Evolutionary conservation across 2,113 vertebrate genomes (phyloP).

Genomic region (Brachypodius melanocephalos): DNA sequence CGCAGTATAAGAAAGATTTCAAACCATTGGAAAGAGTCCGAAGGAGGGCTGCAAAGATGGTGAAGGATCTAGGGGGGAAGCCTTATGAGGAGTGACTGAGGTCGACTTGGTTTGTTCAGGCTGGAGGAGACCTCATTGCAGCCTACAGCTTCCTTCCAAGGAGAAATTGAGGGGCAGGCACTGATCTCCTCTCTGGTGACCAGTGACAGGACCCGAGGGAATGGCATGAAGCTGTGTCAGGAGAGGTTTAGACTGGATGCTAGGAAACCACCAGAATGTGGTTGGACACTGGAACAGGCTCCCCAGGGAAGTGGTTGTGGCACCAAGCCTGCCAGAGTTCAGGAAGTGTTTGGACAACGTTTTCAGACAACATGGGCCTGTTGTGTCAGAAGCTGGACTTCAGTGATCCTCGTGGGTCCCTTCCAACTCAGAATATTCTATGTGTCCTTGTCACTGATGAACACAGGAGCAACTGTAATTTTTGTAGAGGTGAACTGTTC

Average conservation of each 20-base stretch:
- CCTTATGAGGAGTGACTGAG: fast-evolving
- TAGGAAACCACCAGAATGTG: background rate
- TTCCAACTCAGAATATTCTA: background rate
- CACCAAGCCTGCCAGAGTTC: background rate
- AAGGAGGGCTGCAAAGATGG: background rate
- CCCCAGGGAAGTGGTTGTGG: background rate
- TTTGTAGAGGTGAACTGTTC: background rate
- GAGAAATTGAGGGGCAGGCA: background rate
- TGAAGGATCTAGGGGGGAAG: background rate
- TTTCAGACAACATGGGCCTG: background rate
- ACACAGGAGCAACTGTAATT: background rate
- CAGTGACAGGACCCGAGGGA: background rate
- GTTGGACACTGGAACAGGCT: background rate
- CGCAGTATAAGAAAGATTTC: background rate
- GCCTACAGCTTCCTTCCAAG: background rate
- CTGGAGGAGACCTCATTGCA: background rate
- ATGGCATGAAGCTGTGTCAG: background rate
- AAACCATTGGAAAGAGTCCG: background rate
- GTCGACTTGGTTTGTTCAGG: background rate
- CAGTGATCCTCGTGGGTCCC: background rate
- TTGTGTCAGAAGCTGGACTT: background rate
- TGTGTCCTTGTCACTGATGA: background rate
- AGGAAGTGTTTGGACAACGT: background rate
- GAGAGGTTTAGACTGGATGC: background rate
- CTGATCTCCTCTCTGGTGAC: background rate